Conservation (phyloP, 1,140 invertebrate species). For the Drosophila carrolli region DNA sequence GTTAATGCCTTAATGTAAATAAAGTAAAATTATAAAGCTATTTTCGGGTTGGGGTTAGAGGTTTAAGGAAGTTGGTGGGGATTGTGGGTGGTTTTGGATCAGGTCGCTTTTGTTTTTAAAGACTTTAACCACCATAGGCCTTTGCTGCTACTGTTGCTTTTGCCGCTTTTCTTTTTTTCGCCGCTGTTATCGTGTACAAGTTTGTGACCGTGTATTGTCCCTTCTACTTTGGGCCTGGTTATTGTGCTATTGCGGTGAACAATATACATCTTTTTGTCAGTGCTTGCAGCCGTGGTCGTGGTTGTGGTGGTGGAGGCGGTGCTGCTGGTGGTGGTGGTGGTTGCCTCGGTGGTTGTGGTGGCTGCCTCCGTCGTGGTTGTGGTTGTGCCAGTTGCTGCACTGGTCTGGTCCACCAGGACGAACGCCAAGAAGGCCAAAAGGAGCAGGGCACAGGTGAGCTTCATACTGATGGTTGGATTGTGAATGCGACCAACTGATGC, state of each 20-base stretch:
- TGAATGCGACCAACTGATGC: slow-evolving; percentile 31
- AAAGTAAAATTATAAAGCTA: slow-evolving; percentile 5
- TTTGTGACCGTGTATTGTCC: no score
- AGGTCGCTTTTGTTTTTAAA: no score
- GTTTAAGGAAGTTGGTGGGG: no score
- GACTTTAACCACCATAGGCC: background rate
- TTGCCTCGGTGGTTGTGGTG: background rate
- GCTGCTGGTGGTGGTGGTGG: background rate
- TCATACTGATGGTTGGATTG: slow-evolving; percentile 8
- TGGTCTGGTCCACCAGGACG: slow-evolving; percentile 12
- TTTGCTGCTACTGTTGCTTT: background rate
- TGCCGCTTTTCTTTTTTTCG: no score
- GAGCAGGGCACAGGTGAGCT: background rate
- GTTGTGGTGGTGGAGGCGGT: slow-evolving; percentile 7
- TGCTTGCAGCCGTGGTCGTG: slow-evolving; percentile 7
- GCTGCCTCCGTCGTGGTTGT: slow-evolving; percentile 3
- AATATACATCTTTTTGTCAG: background rate
- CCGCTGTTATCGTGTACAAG: no score
- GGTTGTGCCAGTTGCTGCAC: slow-evolving; percentile 8
- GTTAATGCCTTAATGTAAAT: slow-evolving; percentile 1
- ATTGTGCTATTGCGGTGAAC: background rate
- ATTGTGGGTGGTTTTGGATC: background rate
- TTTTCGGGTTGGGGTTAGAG: background rate
- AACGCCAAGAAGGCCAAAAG: slow-evolving; percentile 11
- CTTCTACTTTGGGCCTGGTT: no score